Percentiles rank a stretch among this genome's conserved stretches.
phyloP scores from a whole-genome alignment of 2,888 invertebrate genomes.

The Andricus curvator region DNA sequence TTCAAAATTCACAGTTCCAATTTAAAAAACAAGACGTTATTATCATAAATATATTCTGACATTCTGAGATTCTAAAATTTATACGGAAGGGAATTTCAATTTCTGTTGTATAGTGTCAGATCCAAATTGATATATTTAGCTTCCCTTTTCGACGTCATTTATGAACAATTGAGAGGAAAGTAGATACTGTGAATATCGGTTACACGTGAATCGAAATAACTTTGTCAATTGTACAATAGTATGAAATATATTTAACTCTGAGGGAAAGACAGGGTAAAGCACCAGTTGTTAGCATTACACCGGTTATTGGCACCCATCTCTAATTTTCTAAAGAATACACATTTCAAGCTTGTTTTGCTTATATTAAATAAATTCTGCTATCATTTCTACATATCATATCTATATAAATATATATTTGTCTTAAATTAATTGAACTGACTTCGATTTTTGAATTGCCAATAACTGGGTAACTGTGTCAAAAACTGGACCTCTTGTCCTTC shows the following conservation, averaged over 20 bases:
- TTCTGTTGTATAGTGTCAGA: not conserved
- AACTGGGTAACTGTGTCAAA: no score
- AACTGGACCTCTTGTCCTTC: no score
- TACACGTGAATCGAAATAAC: not conserved
- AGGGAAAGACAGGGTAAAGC: not conserved
- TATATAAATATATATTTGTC: no score
- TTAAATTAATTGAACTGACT: no score
- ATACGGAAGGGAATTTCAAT: not conserved
- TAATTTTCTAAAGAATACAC: no score
- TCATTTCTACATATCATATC: no score
- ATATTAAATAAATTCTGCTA: no score
- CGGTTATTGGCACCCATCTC: no score
- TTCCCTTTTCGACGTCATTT: not conserved
- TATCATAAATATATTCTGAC: not conserved
- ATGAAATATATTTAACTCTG: not conserved
- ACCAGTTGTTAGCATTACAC: no score
- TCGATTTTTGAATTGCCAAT: no score
- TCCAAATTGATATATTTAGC: not conserved
- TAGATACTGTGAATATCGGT: not conserved
- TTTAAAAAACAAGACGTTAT: not conserved
- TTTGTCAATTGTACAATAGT: not conserved
- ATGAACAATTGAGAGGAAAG: not conserved
- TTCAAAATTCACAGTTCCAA: not conserved
- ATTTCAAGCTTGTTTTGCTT: no score
- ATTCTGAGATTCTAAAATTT: not conserved